phyloP scores from a whole-genome alignment of 2,797 vertebrate species.

The Pseudotriccus pelzelni region DNA sequence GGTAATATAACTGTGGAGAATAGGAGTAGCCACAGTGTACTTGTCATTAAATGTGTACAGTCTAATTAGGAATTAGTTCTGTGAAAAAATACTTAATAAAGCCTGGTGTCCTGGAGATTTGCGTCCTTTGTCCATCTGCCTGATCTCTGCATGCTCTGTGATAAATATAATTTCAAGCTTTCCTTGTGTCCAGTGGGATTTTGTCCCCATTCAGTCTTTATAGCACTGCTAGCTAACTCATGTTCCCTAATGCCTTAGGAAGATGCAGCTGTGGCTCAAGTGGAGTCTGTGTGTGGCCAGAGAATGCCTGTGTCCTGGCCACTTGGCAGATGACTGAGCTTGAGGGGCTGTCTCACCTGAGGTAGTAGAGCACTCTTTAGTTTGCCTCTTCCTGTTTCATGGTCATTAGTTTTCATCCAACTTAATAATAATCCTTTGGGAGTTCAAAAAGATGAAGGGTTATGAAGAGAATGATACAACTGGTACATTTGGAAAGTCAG shows the following conservation, averaged over 20 bases:
- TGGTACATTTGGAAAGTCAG: fast-evolving
- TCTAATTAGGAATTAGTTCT: not conserved
- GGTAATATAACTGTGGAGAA: not conserved
- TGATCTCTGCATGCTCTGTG: not conserved
- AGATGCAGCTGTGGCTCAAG: not conserved
- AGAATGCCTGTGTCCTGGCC: fast-evolving
- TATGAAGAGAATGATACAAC: not conserved
- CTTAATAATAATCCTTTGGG: not conserved
- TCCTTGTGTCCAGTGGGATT: not conserved
- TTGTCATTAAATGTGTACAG: not conserved
- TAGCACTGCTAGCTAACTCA: fast-evolving
- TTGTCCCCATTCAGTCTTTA: not conserved
- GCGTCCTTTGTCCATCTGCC: not conserved
- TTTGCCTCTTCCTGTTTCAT: not conserved
- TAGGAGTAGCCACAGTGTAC: not conserved
- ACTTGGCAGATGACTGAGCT: not conserved
- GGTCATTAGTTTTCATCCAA: not conserved
- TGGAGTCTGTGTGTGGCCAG: not conserved
- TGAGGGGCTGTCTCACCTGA: fast-evolving
- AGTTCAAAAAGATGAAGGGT: not conserved
- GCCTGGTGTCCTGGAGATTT: not conserved
- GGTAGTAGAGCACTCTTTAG: fast-evolving
- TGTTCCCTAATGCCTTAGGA: not conserved
- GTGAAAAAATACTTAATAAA: not conserved
- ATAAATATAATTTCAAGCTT: not conserved